Conservation (phyloP, 2,888 invertebrate species). For the Drosophila monieri region DNA sequence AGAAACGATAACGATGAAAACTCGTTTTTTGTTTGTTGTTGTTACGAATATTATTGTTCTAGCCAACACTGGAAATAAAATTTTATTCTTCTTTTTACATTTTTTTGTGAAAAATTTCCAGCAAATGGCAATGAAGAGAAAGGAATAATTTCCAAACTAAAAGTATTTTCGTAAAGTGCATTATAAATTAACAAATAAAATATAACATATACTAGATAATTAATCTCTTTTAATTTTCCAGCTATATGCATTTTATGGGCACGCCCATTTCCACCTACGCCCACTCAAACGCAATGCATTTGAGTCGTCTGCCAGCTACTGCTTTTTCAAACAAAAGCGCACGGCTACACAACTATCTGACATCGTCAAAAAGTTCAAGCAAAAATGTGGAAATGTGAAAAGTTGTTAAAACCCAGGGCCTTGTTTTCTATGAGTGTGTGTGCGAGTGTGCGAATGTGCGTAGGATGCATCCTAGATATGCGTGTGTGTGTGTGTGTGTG, state of each 20-base stretch:
- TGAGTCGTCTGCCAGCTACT: constrained; percentile 1
- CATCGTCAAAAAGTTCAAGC: constrained; percentile 77
- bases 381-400: constrained; percentile 76
- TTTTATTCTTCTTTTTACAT: no score
- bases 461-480: constrained; percentile 7
- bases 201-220: not conserved
- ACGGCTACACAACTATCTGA: constrained; percentile 68
- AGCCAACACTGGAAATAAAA: not conserved
- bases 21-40: constrained; percentile 32
- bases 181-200: not conserved
- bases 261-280: not conserved
- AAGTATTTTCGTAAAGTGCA: not conserved
- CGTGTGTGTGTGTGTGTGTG: constrained; percentile 46
- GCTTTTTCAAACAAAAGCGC: constrained; percentile 44
- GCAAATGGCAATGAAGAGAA: no score
- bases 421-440: constrained; percentile 13
- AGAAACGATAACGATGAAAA: constrained; percentile 50
- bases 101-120: no score
- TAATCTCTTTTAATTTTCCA: not conserved
- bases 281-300: not conserved
- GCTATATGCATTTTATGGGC: not conserved
- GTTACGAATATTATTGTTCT: constrained; percentile 3
- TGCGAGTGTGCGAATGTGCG: not conserved
- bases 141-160: no score
- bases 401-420: constrained; percentile 70